Conservation (phyloP, 2,888 invertebrate species). For the Aquatica leii region DNA sequence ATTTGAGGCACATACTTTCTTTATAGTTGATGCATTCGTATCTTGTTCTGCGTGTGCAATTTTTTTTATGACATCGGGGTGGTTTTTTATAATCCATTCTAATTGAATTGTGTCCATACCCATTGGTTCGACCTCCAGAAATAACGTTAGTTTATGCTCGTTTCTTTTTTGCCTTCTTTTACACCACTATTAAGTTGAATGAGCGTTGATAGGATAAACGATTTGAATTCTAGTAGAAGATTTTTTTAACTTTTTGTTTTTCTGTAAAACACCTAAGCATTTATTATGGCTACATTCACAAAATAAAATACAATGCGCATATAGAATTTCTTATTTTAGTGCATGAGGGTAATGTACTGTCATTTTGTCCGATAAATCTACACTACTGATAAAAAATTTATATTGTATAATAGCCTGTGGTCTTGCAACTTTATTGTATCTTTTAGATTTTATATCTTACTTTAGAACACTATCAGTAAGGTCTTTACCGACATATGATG, state of each 20-base stretch:
- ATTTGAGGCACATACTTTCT: constrained; percentile 6
- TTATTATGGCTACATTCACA: neutral
- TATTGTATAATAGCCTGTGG: too few relatives aligned
- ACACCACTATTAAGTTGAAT: neutral
- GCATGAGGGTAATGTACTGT: constrained; percentile 3
- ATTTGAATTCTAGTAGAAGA: constrained; percentile 24
- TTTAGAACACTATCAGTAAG: constrained; percentile 25
- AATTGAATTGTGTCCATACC: too few relatives aligned
- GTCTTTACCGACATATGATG: constrained; percentile 24
- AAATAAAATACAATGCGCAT: neutral
- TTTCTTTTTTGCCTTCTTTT: neutral
- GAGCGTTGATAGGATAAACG: constrained; percentile 23
- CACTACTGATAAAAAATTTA: too few relatives aligned
- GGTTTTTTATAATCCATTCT: constrained; percentile 4
- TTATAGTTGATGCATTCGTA: neutral
- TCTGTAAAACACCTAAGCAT: neutral
- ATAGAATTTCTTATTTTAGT: constrained; percentile 8
- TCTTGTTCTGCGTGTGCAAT: neutral
- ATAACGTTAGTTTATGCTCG: neutral
- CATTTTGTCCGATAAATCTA: constrained; percentile 9
- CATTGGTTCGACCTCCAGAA: neutral
- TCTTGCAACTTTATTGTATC: too few relatives aligned
- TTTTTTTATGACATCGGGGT: constrained; percentile 9
- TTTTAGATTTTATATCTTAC: too few relatives aligned
- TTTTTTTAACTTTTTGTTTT: constrained; percentile 16